These are phyloP conservation scores for Potorous gilbertii DNA, from an alignment of 2,797 vertebrate genomes.

Conservation along the genomic window DNA sequence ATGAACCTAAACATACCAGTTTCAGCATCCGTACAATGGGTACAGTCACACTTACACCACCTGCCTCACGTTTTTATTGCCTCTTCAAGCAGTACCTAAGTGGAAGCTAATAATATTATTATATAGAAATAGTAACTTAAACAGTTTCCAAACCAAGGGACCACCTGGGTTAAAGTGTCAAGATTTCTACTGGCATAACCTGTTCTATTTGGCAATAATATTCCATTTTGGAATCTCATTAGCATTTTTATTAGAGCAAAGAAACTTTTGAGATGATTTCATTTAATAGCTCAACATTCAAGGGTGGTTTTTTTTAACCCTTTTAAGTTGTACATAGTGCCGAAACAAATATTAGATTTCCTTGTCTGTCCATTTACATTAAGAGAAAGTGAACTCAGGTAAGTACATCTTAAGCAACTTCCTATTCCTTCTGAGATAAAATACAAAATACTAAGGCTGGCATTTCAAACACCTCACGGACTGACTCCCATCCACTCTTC, in stretches of 20 bases:
- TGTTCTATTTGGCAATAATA: not conserved
- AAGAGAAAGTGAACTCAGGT: not conserved
- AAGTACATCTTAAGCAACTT: not conserved
- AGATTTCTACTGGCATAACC: not conserved
- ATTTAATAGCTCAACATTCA: not conserved
- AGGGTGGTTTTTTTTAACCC: not conserved
- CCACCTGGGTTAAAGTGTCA: not conserved
- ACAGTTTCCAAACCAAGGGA: not conserved
- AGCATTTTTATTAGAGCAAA: not conserved
- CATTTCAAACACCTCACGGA: not conserved
- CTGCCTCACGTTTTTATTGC: not conserved
- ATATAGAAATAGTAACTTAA: not conserved
- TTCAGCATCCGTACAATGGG: not conserved
- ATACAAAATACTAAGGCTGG: not conserved
- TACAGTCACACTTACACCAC: not conserved
- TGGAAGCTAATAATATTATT: not conserved
- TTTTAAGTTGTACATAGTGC: not conserved
- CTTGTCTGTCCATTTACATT: not conserved
- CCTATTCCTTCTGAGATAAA: not conserved
- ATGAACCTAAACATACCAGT: not conserved
- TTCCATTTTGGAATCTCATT: not conserved
- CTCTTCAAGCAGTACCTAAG: not conserved
- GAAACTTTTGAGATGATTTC: not conserved
- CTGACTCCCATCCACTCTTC: not conserved
- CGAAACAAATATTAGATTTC: not conserved